Conservation (phyloP, 2,797 vertebrate genomes). For the Scyliorhinus canicula region DNA sequence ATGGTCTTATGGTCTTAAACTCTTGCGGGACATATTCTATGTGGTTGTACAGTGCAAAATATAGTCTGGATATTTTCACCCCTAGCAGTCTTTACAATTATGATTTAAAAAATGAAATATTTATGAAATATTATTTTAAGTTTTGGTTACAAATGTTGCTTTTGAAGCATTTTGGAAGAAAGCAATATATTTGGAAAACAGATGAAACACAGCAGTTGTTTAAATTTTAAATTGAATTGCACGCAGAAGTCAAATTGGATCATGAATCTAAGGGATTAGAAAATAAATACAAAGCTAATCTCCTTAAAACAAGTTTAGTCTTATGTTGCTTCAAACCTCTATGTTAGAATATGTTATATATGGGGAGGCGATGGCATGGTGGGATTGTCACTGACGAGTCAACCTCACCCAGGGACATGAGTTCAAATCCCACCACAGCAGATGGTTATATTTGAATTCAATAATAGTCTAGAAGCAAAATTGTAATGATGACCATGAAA, state of each 20-base stretch:
- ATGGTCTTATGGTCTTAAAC: too few species aligned
- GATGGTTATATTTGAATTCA: too few species aligned
- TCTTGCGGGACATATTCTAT: too few species aligned
- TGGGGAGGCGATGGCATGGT: too few species aligned
- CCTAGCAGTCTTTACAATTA: background rate
- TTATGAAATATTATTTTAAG: background rate
- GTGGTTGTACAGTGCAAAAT: background rate
- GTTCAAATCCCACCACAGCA: too few species aligned
- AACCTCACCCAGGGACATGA: too few species aligned
- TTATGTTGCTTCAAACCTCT: background rate
- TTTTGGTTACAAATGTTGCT: background rate
- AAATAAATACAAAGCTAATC: background rate
- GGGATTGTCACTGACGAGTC: too few species aligned
- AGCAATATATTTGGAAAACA: background rate
- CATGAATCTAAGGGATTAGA: background rate
- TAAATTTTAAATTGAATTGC: conserved; percentile 2
- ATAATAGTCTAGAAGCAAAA: too few species aligned
- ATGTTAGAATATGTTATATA: background rate
- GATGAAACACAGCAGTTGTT: background rate
- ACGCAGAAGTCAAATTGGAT: background rate
- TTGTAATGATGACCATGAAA: too few species aligned
- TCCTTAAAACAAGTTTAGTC: background rate
- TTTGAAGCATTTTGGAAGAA: background rate
- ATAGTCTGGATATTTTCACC: background rate
- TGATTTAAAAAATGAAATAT: conserved; percentile 13